A percentile compares a stretch with the other conserved stretches of the same genome.
These are phyloP conservation scores for Callospermophilus lateralis DNA, from an alignment of 2,113 vertebrate species.

Conservation along the genomic window DNA sequence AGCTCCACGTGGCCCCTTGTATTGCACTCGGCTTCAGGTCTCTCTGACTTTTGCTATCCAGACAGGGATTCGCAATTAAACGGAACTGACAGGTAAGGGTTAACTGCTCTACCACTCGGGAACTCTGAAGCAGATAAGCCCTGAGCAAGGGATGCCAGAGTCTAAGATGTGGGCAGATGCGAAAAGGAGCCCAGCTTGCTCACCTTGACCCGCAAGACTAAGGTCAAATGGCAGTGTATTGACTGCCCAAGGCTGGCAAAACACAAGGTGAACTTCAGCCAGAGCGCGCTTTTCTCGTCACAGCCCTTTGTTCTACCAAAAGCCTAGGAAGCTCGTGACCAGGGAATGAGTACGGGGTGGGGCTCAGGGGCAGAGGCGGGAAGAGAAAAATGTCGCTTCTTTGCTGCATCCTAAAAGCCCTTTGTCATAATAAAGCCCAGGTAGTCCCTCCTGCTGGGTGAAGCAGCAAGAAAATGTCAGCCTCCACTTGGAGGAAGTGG, in stretches of 20 bases:
- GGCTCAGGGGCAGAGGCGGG: background rate
- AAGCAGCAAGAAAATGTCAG: background rate
- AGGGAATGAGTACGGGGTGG: too few species aligned
- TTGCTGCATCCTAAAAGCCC: background rate
- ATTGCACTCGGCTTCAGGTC: too few species aligned
- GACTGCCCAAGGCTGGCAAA: too few species aligned
- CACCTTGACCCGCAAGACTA: too few species aligned
- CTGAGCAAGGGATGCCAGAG: background rate
- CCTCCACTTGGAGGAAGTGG: too few species aligned
- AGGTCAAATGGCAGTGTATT: too few species aligned
- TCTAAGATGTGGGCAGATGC: background rate
- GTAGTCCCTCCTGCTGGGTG: background rate
- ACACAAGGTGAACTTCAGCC: background rate
- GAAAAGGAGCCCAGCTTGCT: background rate
- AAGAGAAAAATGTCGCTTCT: background rate
- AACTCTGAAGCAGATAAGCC: background rate
- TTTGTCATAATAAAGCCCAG: background rate
- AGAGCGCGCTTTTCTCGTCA: background rate
- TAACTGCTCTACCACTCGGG: background rate
- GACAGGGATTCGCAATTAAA: background rate
- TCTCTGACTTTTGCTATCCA: background rate
- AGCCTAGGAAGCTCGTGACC: too few species aligned
- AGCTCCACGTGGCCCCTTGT: too few species aligned
- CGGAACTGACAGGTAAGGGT: too few species aligned
- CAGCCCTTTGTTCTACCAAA: background rate